Evolutionary conservation across 2,888 invertebrate genomes (phyloP), one percentile per base, ranked within the genome.

Genomic region (Noctua comes): DNA sequence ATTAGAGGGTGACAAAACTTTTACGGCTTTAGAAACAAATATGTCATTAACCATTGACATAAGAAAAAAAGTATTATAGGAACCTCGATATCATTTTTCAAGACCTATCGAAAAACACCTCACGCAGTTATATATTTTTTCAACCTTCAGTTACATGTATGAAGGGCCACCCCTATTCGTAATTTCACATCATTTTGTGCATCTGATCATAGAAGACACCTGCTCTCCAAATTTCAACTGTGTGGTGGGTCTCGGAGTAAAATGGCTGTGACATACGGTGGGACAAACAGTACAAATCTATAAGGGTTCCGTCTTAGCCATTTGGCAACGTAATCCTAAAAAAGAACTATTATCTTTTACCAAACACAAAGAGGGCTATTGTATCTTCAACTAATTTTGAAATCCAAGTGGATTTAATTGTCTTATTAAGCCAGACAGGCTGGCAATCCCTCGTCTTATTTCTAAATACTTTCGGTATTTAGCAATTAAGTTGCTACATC

Each of bases 391-490:
- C 16, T 24, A 54, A n/a, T 54, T 81, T 81, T 31, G 2, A 73
- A 81, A 75, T 75, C 76, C 31, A 54, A 82, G 8, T 70, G 43
- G 57, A 78, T 83, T 78, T 57, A 43, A 78, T 40, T 65, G 51
- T 80, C 78, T 80, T 69, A 83, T 83, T 77, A 69, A 83, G 31
- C 54, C 31, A 80, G 68, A 84, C 84, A 46, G 68, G 3, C 72
- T 57, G 57, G 62, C 27, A 79, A 84, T 68, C 73, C 73, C 57
- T 57, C 36, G 81, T 64, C 62, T 79, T 84, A 84, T 66, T 69
- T 73, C 73, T 73, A 73, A 84, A 80, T 80, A 84, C 80, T 73
- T 68, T 79, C 43, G 68, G 27, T 72, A 73, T 84, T 80, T n/a
- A 68, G 84, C 57, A 82, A 82, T 82, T 84, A 80, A 84, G 59